Conservation (phyloP, 2,797 vertebrate genomes). For the Gallinago solitaria region DNA sequence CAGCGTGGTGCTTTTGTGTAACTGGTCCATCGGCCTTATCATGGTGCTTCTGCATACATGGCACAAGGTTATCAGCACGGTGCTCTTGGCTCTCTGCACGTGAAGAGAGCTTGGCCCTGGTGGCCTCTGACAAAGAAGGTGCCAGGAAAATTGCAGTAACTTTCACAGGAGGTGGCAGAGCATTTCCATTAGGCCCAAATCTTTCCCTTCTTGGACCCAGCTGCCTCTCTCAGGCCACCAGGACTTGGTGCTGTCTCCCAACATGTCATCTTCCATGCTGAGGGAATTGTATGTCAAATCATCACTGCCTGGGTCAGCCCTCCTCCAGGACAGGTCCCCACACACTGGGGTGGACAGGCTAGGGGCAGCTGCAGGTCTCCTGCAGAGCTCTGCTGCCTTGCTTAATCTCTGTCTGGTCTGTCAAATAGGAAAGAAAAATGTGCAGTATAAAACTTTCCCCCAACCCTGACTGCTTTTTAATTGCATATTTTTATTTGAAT, state of each 20-base stretch:
- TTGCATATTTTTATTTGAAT: fast-evolving
- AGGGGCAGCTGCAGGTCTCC: background rate
- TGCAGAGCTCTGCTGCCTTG: background rate
- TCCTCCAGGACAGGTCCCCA: background rate
- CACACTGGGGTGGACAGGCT: fast-evolving
- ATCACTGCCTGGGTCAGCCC: fast-evolving
- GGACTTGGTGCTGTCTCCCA: background rate
- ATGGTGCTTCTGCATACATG: background rate
- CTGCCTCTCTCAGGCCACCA: background rate
- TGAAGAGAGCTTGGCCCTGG: background rate
- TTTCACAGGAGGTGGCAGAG: background rate
- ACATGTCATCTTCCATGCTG: background rate
- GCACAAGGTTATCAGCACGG: too few species aligned
- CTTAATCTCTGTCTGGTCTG: background rate
- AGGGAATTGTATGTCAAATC: background rate
- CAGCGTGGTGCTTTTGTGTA: background rate
- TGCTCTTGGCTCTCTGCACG: background rate
- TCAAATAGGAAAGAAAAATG: background rate
- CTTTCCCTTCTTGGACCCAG: background rate
- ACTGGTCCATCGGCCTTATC: background rate
- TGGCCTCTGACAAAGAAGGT: fast-evolving
- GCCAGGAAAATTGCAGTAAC: background rate
- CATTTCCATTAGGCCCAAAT: fast-evolving
- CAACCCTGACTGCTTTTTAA: background rate
- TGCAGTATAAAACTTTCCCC: background rate